Conservation (phyloP, 2,113 vertebrate genomes). For the Stigmatopora argus region DNA sequence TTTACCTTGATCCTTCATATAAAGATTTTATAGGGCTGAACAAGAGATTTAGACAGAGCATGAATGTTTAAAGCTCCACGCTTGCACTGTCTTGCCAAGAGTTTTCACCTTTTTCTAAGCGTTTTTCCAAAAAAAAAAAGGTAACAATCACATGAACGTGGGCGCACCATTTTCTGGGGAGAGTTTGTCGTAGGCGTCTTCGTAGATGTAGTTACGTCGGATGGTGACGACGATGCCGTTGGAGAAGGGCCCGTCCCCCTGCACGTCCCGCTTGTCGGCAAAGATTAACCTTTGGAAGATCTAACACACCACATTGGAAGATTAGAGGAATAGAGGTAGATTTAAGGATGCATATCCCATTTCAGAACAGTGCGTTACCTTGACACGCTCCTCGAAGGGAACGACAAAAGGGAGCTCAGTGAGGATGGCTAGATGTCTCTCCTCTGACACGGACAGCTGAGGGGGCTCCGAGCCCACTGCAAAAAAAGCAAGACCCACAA, state of each 20-base stretch:
- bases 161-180: slow-evolving; percentile 91
- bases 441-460: slow-evolving; percentile 92
- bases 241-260: slow-evolving; percentile 92
- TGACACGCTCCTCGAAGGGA: slow-evolving; percentile 98
- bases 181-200: slow-evolving; percentile 97
- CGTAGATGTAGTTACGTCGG: slow-evolving; percentile 97
- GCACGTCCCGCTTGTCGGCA: slow-evolving; percentile 93
- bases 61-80: slow-evolving; percentile 15
- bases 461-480: slow-evolving; percentile 89
- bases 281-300: slow-evolving; percentile 97
- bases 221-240: slow-evolving; percentile 95
- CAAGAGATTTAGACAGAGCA: slow-evolving; percentile 22
- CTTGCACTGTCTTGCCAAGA: slow-evolving; percentile 1
- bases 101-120: neutral
- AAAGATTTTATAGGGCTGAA: slow-evolving; percentile 41
- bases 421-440: slow-evolving; percentile 91
- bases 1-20: slow-evolving; percentile 31
- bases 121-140: neutral
- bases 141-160: neutral
- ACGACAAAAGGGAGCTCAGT: slow-evolving; percentile 97
- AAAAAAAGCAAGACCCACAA: slow-evolving; percentile 28
- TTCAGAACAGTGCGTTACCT: slow-evolving; percentile 77
- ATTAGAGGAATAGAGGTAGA: neutral
- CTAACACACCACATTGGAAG: slow-evolving; percentile 51
- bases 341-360: neutral